Base-by-base conservation (phyloP, 2,888 invertebrate species). In the Rhagonycha fulva region DNA sequence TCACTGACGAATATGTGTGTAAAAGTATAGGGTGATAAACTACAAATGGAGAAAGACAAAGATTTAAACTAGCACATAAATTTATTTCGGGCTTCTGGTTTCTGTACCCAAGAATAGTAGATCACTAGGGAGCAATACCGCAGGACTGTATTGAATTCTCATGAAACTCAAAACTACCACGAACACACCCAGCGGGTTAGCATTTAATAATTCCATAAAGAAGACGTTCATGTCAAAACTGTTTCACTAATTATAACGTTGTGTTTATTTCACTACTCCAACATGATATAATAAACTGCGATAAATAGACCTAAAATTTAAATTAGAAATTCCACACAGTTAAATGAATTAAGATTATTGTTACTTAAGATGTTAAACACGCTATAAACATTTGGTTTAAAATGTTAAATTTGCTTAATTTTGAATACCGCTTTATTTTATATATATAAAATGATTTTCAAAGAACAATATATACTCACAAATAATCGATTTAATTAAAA, bases 91-190 rank as follows among this genome's bases (percentile, higher is more conserved):
- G 68, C 68, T 72, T 75, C 68, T 75, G 72, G 72, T 72, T 75
- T 75, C 75, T 72, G 71, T 75, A 71, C 69, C 78, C 73, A 76
- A 78, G 78, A 78, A 76, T 78, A 76, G 76, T 78, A 74, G 72
- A 76, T 78, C 78, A 72, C 78, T 60, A 32, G 78, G 78, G 78
- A 76, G 74, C 76, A 76, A 76, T 78, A 76, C 70, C 74, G 76
- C 70, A 68, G 76, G 71, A 76, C 72, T 74, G 70, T 72, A 74
- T 78, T 78, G 75, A 75, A 75, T 75, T 75, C 75, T 75, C 75
- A 72, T 75, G 75, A 72, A 75, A 75, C 75, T 75, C 67, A 61
- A 30, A 62, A 70, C 68, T 60, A 71, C 70, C 75, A 71, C 71
- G 71, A 68, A 75, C 61, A 71, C 70, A 32, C 70, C 75, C 75